These are phyloP conservation scores for Lapara coniferarum DNA, from an alignment of 2,888 invertebrate genomes.

Conservation along the genomic window DNA sequence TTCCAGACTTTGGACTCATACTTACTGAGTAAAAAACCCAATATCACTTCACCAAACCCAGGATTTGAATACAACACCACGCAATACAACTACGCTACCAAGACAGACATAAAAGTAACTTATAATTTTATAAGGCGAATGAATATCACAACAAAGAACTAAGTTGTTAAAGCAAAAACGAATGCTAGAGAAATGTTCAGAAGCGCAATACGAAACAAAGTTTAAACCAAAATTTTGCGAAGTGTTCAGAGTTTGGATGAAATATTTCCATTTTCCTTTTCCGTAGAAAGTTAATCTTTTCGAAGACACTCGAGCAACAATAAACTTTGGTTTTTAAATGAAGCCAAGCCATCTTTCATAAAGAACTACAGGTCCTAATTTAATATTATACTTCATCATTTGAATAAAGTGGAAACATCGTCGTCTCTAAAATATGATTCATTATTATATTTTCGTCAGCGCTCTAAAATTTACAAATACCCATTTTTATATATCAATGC, in stretches of 20 bases:
- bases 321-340: conserved; percentile 18
- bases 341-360: conserved; percentile 9
- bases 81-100: no score
- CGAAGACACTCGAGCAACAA: conserved; percentile 5
- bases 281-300: conserved; percentile 21
- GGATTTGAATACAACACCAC: no score
- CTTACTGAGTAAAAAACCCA: no score
- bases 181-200: background rate
- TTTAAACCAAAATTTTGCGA: background rate
- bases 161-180: background rate
- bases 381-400: background rate
- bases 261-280: conserved; percentile 12
- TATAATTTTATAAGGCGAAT: background rate
- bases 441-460: background rate
- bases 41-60: no score
- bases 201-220: background rate
- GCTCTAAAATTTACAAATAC: background rate
- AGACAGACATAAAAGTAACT: no score
- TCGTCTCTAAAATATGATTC: background rate
- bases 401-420: no score
- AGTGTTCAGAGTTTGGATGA: background rate
- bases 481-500: no score
- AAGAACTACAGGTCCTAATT: conserved; percentile 11
- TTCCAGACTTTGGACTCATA: no score
- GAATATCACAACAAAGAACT: background rate